Evolutionary conservation across 2,888 invertebrate genomes (phyloP).

Genomic region (Hermodice carunculata): DNA sequence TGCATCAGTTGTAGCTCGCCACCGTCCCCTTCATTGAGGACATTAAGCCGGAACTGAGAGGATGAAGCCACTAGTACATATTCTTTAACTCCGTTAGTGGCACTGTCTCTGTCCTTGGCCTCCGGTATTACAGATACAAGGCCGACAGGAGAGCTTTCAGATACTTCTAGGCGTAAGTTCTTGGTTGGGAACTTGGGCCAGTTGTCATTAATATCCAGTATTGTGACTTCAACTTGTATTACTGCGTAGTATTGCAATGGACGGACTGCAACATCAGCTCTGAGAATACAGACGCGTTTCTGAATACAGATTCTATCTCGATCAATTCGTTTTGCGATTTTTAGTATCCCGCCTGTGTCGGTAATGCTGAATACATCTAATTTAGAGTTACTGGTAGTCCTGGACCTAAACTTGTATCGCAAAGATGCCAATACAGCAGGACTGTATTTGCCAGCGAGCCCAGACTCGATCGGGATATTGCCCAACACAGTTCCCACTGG

Average conservation of each 20-base stretch:
- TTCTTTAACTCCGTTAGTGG: constrained; percentile 1
- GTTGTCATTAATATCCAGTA: constrained; percentile 25
- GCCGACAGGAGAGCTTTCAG: constrained; percentile 13
- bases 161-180: background rate
- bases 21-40: constrained; percentile 28
- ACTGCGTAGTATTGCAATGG: constrained; percentile 26
- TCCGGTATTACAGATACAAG: constrained; percentile 5
- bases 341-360: constrained; percentile 12
- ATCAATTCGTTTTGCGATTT: constrained; percentile 13
- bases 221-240: constrained; percentile 9
- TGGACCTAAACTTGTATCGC: constrained; percentile 13
- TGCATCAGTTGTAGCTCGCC: constrained; percentile 52
- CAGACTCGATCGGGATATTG: constrained; percentile 13
- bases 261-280: constrained; percentile 16
- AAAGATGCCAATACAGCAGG: background rate
- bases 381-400: too few relatives aligned
- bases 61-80: too few relatives aligned
- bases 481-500: constrained; percentile 11
- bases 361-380: constrained; percentile 17
- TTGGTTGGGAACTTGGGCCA: constrained; percentile 10
- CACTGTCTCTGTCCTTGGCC: constrained; percentile 21
- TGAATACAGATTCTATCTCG: constrained; percentile 13
- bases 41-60: constrained; percentile 12
- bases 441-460: constrained; percentile 4
- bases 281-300: constrained; percentile 6